Evolutionary conservation across 92 coral and sea anemone species (phyloP), one percentile per base, ranked within the genome.

Genomic region (Zoanthus sansibaricus): DNA sequence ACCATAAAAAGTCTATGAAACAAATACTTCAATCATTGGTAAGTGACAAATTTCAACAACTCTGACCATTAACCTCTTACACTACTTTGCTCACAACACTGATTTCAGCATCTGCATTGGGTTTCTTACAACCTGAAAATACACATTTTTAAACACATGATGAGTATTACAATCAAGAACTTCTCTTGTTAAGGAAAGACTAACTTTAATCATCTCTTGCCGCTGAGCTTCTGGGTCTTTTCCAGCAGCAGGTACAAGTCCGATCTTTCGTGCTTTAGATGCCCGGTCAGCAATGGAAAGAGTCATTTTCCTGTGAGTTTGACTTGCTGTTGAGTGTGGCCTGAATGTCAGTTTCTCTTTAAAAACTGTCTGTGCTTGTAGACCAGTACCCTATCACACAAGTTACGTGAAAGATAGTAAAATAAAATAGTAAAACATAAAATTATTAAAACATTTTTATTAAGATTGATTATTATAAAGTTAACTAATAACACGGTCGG

Each of bases 281-380:
- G 92, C 99, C 74, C 99, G 97, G 76, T 97, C 97, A 52, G 99
- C 99, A 77, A 97, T 97, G 11, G 99, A 97, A 48, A 97, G 78
- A 0, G 96, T 93, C 99, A 97, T 97, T 74, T 97, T 97, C 56
- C 98, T 91, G 72, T 97, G 99, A 33, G 99, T 97, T 87, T 97
- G 99, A 85, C 99, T 97, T 79, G 98, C 92, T 0, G 99, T 97
- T 11, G 99, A 97, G 75, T 97, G 98, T 33, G 99, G 99, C 89
- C 99, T 92, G 83, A 97, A 97, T 6, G 99, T 95, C 32, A 97
- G 92, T 76, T 97, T 97, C 72, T 97, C 99, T 52, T 91, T 95
- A 87, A 97, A 97, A 18, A 97, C 96, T 6, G 99, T 93, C 82
- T 97, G 99, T 3, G 94, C 99, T 76, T 97, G 99, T 46, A 97